Evolutionary conservation across 2,888 invertebrate species (phyloP).

Genomic region (Machimus atricapillus): DNA sequence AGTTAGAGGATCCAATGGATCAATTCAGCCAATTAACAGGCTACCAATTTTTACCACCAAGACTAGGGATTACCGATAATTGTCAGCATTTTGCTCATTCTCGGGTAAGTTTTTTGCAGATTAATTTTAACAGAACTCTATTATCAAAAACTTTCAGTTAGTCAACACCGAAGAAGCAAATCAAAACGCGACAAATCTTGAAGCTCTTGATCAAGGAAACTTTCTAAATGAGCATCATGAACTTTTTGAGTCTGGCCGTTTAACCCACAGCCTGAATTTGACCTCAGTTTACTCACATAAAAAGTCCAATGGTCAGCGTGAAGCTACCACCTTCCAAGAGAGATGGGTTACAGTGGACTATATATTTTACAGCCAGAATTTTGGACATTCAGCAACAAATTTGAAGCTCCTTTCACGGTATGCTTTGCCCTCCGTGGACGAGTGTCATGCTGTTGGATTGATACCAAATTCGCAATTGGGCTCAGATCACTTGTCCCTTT

Average conservation of each 20-base stretch:
- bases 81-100: constrained; percentile 66
- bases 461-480: constrained; percentile 80
- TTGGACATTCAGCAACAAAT: constrained; percentile 48
- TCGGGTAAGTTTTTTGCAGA: not conserved
- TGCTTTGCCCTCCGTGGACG: constrained; percentile 69
- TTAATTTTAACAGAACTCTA: not conserved
- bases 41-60: constrained; percentile 52
- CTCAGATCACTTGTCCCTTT: constrained; percentile 86
- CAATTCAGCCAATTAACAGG: constrained; percentile 40
- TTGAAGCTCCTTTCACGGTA: constrained; percentile 70
- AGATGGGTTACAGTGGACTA: constrained; percentile 87
- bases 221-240: constrained; percentile 35
- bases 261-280: constrained; percentile 74
- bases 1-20: constrained; percentile 46
- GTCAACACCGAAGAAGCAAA: not conserved
- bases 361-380: constrained; percentile 75
- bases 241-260: constrained; percentile 62
- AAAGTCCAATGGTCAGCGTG: constrained; percentile 59
- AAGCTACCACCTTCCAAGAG: constrained; percentile 80
- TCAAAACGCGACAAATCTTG: not conserved
- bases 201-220: not conserved
- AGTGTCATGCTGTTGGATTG: constrained; percentile 66
- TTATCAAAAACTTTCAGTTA: not conserved
- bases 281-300: constrained; percentile 72
- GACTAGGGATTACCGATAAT: constrained; percentile 66